Base-by-base conservation (phyloP, 2,797 vertebrate species). In the Microctenopoma stevenorrisi region DNA sequence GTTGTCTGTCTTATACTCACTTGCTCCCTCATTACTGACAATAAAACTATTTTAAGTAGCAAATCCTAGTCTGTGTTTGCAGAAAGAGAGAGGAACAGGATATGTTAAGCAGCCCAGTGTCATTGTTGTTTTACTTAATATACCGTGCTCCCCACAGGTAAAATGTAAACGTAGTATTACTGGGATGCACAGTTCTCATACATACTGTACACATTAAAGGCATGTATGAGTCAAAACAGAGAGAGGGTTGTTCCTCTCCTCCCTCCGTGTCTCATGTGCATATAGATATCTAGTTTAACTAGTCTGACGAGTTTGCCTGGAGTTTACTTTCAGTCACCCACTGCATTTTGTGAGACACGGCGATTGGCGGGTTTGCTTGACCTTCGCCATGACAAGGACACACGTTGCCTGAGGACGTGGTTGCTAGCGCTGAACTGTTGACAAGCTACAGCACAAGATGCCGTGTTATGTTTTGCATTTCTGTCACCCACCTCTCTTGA, bases 231-330 rank as follows among this genome's bases (percentile, higher is more conserved):
- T 33, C 1, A 38, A 38, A 1, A 38, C 37, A 30, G 28, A 30
- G 15, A 30, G 1, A 4, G 2, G 8, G 4, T 12, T n/a, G n/a
- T 35, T 50, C 9, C 7, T 30, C n/a, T n/a, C 13, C 44, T n/a
- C 10, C 7, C 15, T 60, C 30, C 4, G 0, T 13, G 10, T 40
- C 26, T 3, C 48, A 12, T 16, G 18, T 44, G 22, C 0, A 15
- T 30, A 14, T 7, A 0, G 15, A 12, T 37, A 55, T 74, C 72
- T 22, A 22, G 69, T 61, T 54, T 13, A 49, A 63, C 76, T 28
- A 8, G 81, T 83, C 74, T 61, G 25, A 50, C 60, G 72, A 38
- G 67, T 79, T 59, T 35, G 4, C 28, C 10, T 1, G 0, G 33
- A 8, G 13, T 15, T 47, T 42, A 28, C 7, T 4, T 14, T 18